These are phyloP conservation scores for Rhagologus leucostigma DNA, from an alignment of 2,113 vertebrate genomes.

Conservation along the genomic window DNA sequence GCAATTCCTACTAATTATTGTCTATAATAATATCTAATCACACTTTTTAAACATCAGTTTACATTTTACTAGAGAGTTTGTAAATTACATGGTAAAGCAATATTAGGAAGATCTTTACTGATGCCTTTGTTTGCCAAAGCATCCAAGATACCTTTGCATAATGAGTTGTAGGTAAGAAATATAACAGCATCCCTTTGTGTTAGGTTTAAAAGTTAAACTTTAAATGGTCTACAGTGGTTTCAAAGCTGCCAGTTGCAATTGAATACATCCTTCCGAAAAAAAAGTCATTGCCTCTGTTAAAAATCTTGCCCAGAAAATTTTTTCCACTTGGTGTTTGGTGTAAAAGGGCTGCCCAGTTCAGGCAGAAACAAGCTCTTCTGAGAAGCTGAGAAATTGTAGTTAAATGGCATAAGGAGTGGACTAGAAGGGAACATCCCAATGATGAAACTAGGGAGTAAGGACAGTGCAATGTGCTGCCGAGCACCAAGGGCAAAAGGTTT, in stretches of 20 bases:
- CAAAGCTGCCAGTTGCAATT: background rate
- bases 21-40: background rate
- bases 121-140: background rate
- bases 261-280: background rate
- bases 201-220: background rate
- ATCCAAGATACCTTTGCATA: background rate
- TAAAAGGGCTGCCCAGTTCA: background rate
- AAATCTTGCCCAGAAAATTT: background rate
- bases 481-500: background rate
- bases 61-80: background rate
- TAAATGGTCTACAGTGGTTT: background rate
- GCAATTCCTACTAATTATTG: background rate
- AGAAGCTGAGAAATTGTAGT: background rate
- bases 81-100: background rate
- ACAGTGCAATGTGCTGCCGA: background rate
- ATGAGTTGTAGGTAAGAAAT: background rate
- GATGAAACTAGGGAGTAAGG: background rate
- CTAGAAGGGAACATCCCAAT: background rate
- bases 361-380: background rate
- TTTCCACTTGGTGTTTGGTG: background rate
- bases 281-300: background rate
- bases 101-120: background rate
- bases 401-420: background rate
- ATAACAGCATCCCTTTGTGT: background rate
- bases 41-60: background rate